These are phyloP conservation scores for Coendou prehensilis DNA, from an alignment of 2,797 vertebrate genomes.

Conservation along the genomic window DNA sequence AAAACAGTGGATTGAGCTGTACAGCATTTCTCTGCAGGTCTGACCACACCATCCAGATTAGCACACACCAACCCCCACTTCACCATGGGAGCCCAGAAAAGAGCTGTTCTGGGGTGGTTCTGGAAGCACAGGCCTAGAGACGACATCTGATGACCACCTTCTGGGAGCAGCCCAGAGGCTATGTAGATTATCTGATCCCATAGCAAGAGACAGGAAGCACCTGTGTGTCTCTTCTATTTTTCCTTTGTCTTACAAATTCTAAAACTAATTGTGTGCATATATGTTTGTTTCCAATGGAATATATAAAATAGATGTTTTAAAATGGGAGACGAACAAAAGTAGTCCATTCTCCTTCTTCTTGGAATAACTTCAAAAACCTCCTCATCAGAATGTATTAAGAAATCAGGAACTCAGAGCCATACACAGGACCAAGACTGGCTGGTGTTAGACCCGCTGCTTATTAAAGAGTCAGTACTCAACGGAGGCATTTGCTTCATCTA, in stretches of 20 bases:
- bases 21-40: neutral
- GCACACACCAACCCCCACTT: neutral
- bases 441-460: neutral
- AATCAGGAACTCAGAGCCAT: neutral
- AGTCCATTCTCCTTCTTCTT: neutral
- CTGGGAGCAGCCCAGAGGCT: no score
- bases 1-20: neutral
- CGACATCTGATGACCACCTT: neutral
- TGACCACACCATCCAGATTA: neutral
- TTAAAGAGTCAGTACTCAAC: neutral
- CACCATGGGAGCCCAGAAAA: neutral
- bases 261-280: neutral
- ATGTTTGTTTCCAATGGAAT: neutral
- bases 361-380: neutral
- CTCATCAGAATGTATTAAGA: conserved; percentile 9
- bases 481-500: neutral
- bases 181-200: neutral
- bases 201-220: neutral
- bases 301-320: neutral
- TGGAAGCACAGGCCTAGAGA: neutral
- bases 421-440: neutral
- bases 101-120: neutral
- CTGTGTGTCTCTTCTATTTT: neutral
- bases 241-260: neutral
- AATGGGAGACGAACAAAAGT: neutral